phyloP scores from a whole-genome alignment of 2,113 vertebrate species.

The Ranitomeya imitator region DNA sequence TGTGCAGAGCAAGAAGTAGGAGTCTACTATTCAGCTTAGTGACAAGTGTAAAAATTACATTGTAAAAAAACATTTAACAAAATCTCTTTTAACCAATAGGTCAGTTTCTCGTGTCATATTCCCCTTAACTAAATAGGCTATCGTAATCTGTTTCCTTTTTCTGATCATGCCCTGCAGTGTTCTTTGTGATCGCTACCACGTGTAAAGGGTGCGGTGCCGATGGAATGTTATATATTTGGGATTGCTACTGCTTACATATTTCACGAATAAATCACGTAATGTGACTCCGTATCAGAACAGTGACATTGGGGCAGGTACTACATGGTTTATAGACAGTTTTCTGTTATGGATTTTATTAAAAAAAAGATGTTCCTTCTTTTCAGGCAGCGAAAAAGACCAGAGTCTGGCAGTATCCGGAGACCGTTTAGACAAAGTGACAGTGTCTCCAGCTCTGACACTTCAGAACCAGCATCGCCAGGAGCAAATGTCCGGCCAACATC shows the following conservation, averaged over 20 bases:
- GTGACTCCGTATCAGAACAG: background rate
- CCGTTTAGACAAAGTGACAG: slow-evolving; percentile 86
- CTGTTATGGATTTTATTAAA: background rate
- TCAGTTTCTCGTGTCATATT: too few species aligned
- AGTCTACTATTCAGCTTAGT: too few species aligned
- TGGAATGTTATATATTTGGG: too few species aligned
- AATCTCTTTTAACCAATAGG: too few species aligned
- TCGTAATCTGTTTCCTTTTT: too few species aligned
- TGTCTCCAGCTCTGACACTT: slow-evolving; percentile 71
- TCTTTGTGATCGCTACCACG: too few species aligned
- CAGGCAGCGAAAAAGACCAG: slow-evolving; percentile 92
- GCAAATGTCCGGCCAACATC: slow-evolving; percentile 83
- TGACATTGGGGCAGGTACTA: background rate
- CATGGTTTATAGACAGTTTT: background rate
- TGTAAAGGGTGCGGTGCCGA: too few species aligned
- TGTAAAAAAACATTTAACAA: too few species aligned
- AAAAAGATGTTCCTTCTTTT: slow-evolving; percentile 65
- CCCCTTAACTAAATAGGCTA: too few species aligned
- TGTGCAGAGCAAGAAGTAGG: too few species aligned
- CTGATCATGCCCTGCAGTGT: too few species aligned
- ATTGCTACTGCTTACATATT: background rate
- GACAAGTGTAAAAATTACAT: too few species aligned
- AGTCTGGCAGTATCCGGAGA: slow-evolving; percentile 88
- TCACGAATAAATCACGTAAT: background rate
- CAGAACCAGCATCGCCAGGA: slow-evolving; percentile 73